These are phyloP conservation scores for Pantelozetes paolii DNA, from an alignment of 2,888 invertebrate species.

Conservation along the genomic window DNA sequence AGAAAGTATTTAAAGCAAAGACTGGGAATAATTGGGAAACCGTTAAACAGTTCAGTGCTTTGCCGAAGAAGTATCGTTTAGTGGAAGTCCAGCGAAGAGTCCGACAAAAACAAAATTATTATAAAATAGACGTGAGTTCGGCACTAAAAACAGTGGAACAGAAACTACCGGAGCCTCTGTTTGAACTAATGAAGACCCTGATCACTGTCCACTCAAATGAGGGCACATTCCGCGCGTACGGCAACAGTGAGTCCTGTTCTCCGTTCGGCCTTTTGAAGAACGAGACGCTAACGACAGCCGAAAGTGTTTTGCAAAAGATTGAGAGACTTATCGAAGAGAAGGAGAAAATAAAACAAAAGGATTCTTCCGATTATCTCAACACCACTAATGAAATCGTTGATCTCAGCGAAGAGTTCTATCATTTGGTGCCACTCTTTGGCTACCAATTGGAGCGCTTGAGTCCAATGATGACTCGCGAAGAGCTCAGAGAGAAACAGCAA, in stretches of 20 bases:
- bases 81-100: conserved; percentile 52
- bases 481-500: conserved; percentile 51
- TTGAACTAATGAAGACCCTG: conserved; percentile 53
- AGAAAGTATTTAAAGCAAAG: conserved; percentile 57
- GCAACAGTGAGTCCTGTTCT: not conserved
- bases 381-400: conserved; percentile 51
- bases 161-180: conserved; percentile 51
- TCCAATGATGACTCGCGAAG: conserved; percentile 51
- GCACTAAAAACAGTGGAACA: conserved; percentile 48
- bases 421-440: conserved; percentile 56
- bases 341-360: not conserved
- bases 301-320: not conserved
- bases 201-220: conserved; percentile 42
- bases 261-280: not conserved
- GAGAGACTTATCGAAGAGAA: conserved; percentile 10
- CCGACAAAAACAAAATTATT: conserved; percentile 49
- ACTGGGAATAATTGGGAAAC: conserved; percentile 56
- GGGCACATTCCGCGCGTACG: conserved; percentile 10
- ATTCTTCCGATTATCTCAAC: not conserved
- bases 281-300: not conserved
- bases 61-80: conserved; percentile 56
- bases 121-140: conserved; percentile 52
- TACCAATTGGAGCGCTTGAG: conserved; percentile 53
- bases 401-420: conserved; percentile 56
- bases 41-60: conserved; percentile 50